Evolutionary conservation across 2,113 vertebrate genomes (phyloP).

Genomic region (Crypturellus undulatus): DNA sequence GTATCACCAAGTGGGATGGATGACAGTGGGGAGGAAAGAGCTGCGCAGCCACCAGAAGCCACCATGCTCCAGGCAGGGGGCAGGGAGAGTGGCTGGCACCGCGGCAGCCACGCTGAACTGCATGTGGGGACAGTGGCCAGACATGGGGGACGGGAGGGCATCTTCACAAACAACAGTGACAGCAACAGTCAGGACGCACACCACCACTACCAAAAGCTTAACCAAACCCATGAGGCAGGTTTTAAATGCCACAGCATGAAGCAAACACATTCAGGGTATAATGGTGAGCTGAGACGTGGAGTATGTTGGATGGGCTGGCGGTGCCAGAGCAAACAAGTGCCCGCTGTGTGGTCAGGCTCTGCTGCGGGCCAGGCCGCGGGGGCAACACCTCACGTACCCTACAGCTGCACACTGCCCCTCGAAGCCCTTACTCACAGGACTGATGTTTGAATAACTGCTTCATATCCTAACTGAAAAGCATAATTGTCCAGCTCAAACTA

Average conservation of each 20-base stretch:
- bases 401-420: not conserved
- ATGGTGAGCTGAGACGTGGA: slow-evolving; percentile 8
- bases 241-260: slow-evolving; percentile 21
- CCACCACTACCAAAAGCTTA: slow-evolving; percentile 21
- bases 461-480: slow-evolving; percentile 2
- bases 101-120: slow-evolving; percentile 60
- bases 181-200: slow-evolving; percentile 40
- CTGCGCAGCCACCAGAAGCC: slow-evolving; percentile 56
- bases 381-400: not conserved
- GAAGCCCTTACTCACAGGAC: not conserved
- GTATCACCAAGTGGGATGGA: slow-evolving; percentile 60
- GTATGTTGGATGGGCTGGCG: not conserved
- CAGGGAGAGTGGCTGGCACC: slow-evolving; percentile 37
- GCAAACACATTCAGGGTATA: not conserved
- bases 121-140: slow-evolving; percentile 42
- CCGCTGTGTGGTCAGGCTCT: not conserved
- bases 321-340: not conserved
- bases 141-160: slow-evolving; percentile 27
- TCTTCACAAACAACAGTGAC: slow-evolving; percentile 39
- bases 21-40: slow-evolving; percentile 65
- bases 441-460: slow-evolving; percentile 8
- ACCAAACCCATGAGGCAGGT: slow-evolving; percentile 60
- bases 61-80: slow-evolving; percentile 55
- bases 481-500: not conserved
- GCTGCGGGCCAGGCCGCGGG: not conserved